A percentile compares a stretch with the other conserved stretches of the same genome.
phyloP scores from a whole-genome alignment of 2,797 vertebrate genomes.

The Cossypha caffra region DNA sequence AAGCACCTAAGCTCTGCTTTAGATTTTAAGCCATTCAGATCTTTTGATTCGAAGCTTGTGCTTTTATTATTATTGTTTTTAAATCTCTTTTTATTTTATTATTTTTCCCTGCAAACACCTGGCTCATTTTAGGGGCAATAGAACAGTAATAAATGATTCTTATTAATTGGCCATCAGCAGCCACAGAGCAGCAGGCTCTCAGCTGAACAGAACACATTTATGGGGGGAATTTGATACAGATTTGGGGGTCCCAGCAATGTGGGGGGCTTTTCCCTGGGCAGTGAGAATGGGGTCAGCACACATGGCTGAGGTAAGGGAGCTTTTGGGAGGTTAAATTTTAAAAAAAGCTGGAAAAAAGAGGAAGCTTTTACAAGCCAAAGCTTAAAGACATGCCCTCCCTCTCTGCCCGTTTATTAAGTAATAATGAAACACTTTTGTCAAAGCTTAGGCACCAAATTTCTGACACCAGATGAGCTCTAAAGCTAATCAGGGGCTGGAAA shows the following conservation, averaged over 20 bases:
- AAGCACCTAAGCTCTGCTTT: slow-evolving; percentile 26
- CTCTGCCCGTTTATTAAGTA: slow-evolving; percentile 29
- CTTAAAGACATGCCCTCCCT: background rate
- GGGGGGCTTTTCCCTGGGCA: background rate
- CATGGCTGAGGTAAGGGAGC: background rate
- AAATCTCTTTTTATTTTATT: background rate
- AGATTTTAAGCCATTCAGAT: background rate
- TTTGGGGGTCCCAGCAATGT: background rate
- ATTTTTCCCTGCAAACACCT: background rate
- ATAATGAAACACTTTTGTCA: slow-evolving; percentile 57
- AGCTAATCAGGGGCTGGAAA: slow-evolving; percentile 63
- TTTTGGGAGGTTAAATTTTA: background rate
- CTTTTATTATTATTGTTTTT: slow-evolving; percentile 27
- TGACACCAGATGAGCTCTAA: slow-evolving; percentile 60
- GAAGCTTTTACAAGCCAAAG: slow-evolving; percentile 27
- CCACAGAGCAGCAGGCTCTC: background rate
- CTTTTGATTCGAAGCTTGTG: background rate
- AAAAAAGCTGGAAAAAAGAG: background rate
- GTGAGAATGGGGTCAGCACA: background rate
- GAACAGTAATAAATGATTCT: slow-evolving; percentile 1
- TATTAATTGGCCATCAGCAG: slow-evolving; percentile 20
- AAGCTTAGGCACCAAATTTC: slow-evolving; percentile 38
- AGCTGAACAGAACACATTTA: background rate
- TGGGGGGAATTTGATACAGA: background rate
- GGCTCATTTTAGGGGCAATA: background rate